Conservation (phyloP, 2,888 invertebrate species). For the Synergus laeviventris region DNA sequence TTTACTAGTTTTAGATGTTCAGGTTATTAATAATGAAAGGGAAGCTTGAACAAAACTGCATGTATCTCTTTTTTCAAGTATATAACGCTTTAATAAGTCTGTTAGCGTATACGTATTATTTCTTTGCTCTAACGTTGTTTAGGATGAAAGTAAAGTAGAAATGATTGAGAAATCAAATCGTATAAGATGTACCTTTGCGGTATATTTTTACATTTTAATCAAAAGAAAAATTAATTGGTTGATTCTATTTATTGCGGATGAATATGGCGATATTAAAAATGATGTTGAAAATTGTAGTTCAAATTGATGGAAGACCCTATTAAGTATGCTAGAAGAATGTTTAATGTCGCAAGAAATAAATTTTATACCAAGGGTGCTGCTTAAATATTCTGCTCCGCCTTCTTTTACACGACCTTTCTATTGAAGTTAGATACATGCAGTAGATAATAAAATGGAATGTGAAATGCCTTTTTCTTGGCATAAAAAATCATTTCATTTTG, state of each 20-base stretch:
- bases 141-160: neutral
- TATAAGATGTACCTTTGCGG: neutral
- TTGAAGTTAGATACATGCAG: neutral
- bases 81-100: neutral
- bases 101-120: neutral
- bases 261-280: neutral
- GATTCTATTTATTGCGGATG: neutral
- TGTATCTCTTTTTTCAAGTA: neutral
- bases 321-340: slow-evolving; percentile 25
- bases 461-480: neutral
- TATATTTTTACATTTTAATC: too few species aligned
- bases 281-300: neutral
- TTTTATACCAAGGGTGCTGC: slow-evolving; percentile 29
- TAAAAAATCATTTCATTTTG: neutral
- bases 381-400: slow-evolving; percentile 18
- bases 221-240: too few species aligned
- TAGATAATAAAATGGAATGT: slow-evolving; percentile 13
- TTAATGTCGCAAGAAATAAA: slow-evolving; percentile 20
- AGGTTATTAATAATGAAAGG: neutral
- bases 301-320: slow-evolving; percentile 1
- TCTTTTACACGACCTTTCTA: slow-evolving; percentile 8
- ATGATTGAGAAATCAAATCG: neutral
- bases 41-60: neutral
- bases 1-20: too few species aligned
- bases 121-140: neutral